A percentile compares a stretch with the other conserved stretches of the same genome.
Evolutionary conservation across 2,113 vertebrate genomes (phyloP).

Genomic region (Notechis scutatus): DNA sequence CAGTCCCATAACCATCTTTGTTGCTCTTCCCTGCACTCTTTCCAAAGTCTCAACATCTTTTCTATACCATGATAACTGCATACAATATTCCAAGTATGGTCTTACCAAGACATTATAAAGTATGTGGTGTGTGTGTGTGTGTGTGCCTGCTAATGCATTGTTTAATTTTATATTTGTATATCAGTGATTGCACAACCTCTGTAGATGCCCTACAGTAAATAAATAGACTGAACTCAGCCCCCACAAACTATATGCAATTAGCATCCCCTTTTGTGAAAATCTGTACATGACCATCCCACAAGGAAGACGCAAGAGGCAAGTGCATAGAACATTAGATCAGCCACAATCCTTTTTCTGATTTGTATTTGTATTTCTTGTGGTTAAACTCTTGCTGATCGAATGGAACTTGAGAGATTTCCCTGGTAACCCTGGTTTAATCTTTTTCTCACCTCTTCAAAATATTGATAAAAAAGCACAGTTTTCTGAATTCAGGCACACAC

Average conservation of each 20-base stretch:
- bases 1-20: no score
- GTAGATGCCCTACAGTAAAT: no score
- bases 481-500: background rate
- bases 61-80: no score
- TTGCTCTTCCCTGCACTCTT: no score
- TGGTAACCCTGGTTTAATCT: background rate
- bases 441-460: background rate
- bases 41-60: no score
- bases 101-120: no score
- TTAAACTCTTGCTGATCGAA: background rate
- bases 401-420: background rate
- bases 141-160: no score
- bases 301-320: background rate
- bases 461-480: background rate
- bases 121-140: no score
- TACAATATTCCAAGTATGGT: no score
- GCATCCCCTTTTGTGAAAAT: background rate
- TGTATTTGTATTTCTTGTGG: background rate
- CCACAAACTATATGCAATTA: background rate
- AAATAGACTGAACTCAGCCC: background rate
- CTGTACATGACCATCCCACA: background rate
- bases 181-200: no score
- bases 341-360: background rate
- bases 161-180: no score
- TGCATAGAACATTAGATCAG: background rate